Evolutionary conservation across 2,113 vertebrate species (phyloP).

Genomic region (Penelope pileata): DNA sequence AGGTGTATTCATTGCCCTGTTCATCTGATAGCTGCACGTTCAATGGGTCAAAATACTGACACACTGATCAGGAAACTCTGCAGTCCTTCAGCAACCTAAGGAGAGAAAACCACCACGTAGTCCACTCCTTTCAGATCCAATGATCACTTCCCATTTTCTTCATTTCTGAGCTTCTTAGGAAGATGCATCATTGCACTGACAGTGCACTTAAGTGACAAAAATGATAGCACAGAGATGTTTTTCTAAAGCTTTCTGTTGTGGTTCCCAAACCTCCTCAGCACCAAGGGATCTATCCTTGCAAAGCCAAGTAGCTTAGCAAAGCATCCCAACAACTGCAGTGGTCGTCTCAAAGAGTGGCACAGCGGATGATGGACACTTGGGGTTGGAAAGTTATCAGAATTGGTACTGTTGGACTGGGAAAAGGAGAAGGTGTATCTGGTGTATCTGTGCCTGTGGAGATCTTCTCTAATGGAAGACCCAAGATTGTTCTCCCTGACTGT

Average conservation of each 20-base stretch:
- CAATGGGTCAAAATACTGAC: neutral
- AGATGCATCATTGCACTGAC: neutral
- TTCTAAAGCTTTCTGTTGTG: neutral
- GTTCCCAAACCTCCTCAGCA: neutral
- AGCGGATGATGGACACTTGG: neutral
- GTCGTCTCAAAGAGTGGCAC: neutral
- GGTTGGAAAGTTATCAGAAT: neutral
- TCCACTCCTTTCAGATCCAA: neutral
- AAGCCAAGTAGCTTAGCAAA: neutral
- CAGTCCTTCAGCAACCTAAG: neutral
- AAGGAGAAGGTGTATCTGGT: neutral
- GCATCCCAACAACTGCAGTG: neutral
- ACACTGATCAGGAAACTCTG: neutral
- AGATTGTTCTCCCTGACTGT: neutral
- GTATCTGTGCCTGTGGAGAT: neutral
- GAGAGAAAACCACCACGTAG: neutral
- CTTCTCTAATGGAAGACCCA: neutral
- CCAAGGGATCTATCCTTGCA: neutral
- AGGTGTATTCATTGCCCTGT: too few species aligned
- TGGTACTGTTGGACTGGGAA: neutral
- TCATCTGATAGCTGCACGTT: neutral
- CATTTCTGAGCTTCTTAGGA: neutral
- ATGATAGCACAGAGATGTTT: neutral
- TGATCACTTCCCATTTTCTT: neutral
- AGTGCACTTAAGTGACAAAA: neutral